phyloP scores from a whole-genome alignment of 92 coral and sea anemone species.

The Zoanthus sansibaricus region DNA sequence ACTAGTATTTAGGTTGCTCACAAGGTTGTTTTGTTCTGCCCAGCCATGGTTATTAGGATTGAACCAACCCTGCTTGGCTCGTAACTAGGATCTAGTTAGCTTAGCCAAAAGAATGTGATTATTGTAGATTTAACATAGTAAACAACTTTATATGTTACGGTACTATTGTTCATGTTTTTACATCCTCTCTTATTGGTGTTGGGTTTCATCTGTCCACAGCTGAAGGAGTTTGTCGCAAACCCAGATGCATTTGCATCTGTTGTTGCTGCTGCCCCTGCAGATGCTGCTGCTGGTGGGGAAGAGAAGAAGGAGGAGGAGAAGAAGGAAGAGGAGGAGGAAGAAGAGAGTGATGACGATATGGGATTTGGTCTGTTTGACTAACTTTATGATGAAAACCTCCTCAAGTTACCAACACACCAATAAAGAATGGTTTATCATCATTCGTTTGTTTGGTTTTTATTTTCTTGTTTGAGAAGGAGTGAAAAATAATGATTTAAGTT shows the following conservation, averaged over 20 bases:
- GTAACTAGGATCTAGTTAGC: no score
- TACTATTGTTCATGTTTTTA: no score
- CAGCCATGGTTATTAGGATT: no score
- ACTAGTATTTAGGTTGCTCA: no score
- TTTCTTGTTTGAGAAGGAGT: not conserved
- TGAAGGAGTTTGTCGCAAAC: slow-evolving; percentile 89
- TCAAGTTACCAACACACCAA: not conserved
- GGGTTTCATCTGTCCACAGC: slow-evolving; percentile 55
- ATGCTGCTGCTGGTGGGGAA: slow-evolving; percentile 64
- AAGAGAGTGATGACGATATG: slow-evolving; percentile 98
- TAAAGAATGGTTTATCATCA: not conserved
- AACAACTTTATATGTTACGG: no score
- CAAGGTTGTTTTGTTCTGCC: no score
- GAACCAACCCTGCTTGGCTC: no score
- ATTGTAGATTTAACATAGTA: no score
- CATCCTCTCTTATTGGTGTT: not conserved
- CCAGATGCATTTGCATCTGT: slow-evolving; percentile 90
- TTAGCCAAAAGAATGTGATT: no score
- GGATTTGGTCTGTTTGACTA: slow-evolving; percentile 98
- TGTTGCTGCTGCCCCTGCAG: slow-evolving; percentile 69
- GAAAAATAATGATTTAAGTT: not conserved
- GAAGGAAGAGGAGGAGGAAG: slow-evolving; percentile 91
- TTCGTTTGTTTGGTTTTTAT: not conserved
- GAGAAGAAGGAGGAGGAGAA: slow-evolving; percentile 77
- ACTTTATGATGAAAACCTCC: not conserved